Conservation (phyloP, 2,113 vertebrate genomes). For the Lethenteron reissneri region DNA sequence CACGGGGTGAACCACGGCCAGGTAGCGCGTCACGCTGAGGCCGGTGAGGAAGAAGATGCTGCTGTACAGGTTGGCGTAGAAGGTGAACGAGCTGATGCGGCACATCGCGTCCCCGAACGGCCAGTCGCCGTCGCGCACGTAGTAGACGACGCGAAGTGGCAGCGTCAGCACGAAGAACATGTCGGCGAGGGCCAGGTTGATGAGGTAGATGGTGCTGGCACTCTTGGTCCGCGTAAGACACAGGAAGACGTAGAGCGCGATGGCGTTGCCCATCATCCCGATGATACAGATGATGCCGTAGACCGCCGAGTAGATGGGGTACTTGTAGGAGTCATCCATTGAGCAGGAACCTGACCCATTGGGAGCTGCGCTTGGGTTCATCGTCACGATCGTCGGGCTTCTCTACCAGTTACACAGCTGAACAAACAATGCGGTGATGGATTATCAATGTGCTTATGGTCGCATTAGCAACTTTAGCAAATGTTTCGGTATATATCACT, state of each 20-base stretch:
- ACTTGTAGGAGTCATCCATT: slow-evolving; percentile 60
- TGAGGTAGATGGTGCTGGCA: slow-evolving; percentile 66
- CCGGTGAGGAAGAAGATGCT: slow-evolving; percentile 88
- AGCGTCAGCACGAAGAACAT: slow-evolving; percentile 62
- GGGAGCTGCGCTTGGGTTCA: too few relatives aligned
- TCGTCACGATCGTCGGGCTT: too few relatives aligned
- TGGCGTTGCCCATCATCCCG: slow-evolving; percentile 51
- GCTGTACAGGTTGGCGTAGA: slow-evolving; percentile 88
- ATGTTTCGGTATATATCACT: too few relatives aligned
- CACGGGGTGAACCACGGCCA: slow-evolving; percentile 76
- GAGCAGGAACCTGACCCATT: slow-evolving; percentile 11
- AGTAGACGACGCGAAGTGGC: slow-evolving; percentile 61
- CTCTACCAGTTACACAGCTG: too few relatives aligned
- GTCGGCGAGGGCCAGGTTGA: slow-evolving; percentile 68
- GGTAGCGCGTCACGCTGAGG: slow-evolving; percentile 75
- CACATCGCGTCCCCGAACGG: slow-evolving; percentile 52
- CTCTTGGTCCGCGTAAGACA: slow-evolving; percentile 36
- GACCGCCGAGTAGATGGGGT: slow-evolving; percentile 53
- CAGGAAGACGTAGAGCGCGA: slow-evolving; percentile 51
- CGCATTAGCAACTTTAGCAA: too few relatives aligned
- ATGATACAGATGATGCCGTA: slow-evolving; percentile 60
- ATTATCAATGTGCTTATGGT: too few relatives aligned
- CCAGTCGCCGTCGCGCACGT: slow-evolving; percentile 53
- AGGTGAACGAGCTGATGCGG: slow-evolving; percentile 46
- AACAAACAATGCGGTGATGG: too few relatives aligned